phyloP scores from a whole-genome alignment of 2,113 vertebrate genomes.

The Gallinago jamesoni region DNA sequence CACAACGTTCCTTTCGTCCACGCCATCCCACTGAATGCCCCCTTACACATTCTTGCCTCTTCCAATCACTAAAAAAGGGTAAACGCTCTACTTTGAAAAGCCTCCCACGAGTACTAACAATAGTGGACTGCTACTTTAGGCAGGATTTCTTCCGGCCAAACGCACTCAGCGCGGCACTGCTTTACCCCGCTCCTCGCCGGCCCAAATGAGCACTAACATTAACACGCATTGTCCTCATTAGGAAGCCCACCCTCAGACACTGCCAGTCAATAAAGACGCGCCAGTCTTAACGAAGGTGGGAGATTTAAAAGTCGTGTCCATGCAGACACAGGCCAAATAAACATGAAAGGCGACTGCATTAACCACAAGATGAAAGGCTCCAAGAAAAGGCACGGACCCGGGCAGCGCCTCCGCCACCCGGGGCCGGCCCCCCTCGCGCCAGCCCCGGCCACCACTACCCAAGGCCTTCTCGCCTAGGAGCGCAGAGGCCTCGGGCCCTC shows the following conservation, averaged over 20 bases:
- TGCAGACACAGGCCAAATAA: background rate
- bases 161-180: background rate
- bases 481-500: background rate
- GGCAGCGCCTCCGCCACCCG: background rate
- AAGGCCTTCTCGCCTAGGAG: background rate
- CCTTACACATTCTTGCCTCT: background rate
- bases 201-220: too few species aligned
- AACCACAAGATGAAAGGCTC: background rate
- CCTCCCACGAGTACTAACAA: background rate
- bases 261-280: background rate
- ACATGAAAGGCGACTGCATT: background rate
- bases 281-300: background rate
- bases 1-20: background rate
- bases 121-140: background rate
- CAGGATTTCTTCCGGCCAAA: background rate
- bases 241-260: background rate
- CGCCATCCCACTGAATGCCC: background rate
- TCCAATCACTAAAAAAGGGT: background rate
- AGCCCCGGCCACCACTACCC: background rate
- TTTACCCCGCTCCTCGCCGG: background rate
- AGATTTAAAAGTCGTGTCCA: background rate
- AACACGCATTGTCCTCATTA: background rate
- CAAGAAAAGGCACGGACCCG: background rate
- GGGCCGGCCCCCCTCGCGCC: background rate
- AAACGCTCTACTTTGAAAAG: background rate